Base-by-base conservation (phyloP, 2,797 vertebrate genomes). In the Dryobates pubescens region DNA sequence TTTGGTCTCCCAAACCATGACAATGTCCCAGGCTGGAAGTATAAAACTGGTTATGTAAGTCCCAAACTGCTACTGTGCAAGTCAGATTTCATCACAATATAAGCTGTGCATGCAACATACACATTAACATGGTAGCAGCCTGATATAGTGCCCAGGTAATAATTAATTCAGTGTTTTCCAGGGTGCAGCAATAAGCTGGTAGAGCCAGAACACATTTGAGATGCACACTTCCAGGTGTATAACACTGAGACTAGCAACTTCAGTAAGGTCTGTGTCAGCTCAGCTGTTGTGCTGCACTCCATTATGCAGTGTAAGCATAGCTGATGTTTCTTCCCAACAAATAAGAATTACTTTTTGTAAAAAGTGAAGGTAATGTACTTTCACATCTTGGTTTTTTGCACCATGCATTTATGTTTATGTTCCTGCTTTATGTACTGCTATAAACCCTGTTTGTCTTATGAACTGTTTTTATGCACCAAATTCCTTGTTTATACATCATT, bases 361-460 rank as follows among this genome's bases (percentile, higher is more conserved):
- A 88, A 95, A 83, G 70, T 23, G 54, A 62, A 78, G 13, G 12
- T 72, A 88, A 65, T 22, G 29, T 59, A 70, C 15, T 88, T 95
- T 72, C 30, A 75, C 17, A 41, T 43, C 38, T 76, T 80, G 18
- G 0, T 2, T 65, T 80, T 93, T 78, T 73, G 14, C 32, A 56
- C n/a, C 34, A 16, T 36, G 61, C n/a, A 68, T 70, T 91, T 88
- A 51, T 29, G 45, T 54, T 84, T 86, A 64, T 64, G 3, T 68
- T 88, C 24, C n/a, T 68, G 14, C 7, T 84, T 86, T 79, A 86
- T 47, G 8, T 62, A 9, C 6, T 64, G 27, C 11, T 17, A 26
- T 93, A 92, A 95, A 86, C 41, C 9, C 16, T 58, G 17, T 38
- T 87, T 7, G 2, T 57, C 15, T 79, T 90, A 63, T 23, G 61